Percentiles rank a stretch among this genome's conserved stretches.
Evolutionary conservation across 2,888 invertebrate genomes (phyloP).

Genomic region (Elysia crispata): DNA sequence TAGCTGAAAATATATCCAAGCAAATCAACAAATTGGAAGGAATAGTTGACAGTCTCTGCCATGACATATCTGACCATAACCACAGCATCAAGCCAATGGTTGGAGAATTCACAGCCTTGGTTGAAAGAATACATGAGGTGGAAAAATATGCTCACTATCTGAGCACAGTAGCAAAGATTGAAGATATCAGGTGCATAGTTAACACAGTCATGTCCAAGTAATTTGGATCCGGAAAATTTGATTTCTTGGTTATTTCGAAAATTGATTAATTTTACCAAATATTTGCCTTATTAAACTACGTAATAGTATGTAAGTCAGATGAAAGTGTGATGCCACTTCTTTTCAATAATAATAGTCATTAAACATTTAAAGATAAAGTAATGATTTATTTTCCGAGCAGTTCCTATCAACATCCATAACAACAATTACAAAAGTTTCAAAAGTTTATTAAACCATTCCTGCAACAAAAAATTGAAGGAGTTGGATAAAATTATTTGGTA

Average conservation of each 20-base stretch:
- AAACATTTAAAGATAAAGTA: too few relatives aligned
- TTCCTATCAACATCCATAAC: too few relatives aligned
- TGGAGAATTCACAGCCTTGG: conserved; percentile 61
- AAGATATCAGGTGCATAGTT: conserved; percentile 70
- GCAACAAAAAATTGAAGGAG: too few relatives aligned
- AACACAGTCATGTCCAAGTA: neutral
- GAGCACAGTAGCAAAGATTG: conserved; percentile 65
- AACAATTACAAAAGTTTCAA: too few relatives aligned
- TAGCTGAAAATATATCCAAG: conserved; percentile 63
- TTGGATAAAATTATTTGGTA: too few relatives aligned
- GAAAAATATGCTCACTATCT: conserved; percentile 70
- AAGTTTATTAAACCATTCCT: too few relatives aligned
- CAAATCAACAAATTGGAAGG: conserved; percentile 58
- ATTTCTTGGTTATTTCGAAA: neutral
- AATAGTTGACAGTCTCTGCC: conserved; percentile 62
- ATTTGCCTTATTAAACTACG: neutral
- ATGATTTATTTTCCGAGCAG: too few relatives aligned
- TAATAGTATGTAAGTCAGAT: neutral
- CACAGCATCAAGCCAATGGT: conserved; percentile 59
- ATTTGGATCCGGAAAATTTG: neutral
- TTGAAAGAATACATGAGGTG: conserved; percentile 66
- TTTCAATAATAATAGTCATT: too few relatives aligned
- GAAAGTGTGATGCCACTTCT: too few relatives aligned
- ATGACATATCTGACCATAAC: conserved; percentile 64
- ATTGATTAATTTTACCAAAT: neutral